A percentile compares a stretch with the other conserved stretches of the same genome.
phyloP scores from a whole-genome alignment of 92 coral and sea anemone genomes.

The Phenganax stokvisi region DNA sequence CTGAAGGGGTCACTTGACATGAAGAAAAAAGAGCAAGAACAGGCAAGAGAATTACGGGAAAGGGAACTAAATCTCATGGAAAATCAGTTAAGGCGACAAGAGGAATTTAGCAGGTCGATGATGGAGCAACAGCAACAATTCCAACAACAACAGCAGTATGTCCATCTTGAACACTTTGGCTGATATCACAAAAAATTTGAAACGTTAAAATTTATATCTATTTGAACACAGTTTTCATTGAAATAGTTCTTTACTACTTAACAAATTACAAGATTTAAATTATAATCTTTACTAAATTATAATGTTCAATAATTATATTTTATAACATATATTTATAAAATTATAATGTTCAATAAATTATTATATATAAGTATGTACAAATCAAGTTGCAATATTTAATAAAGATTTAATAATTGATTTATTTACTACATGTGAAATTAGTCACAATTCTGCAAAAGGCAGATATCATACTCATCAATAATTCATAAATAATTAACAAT shows the following conservation, averaged over 20 bases:
- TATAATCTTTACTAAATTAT: neutral
- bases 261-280: neutral
- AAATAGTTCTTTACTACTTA: neutral
- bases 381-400: neutral
- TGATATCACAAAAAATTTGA: constrained; percentile 1
- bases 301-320: constrained; percentile 8
- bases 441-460: too few species aligned
- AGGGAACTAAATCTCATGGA: constrained; percentile 10
- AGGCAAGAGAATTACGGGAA: constrained; percentile 1
- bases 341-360: neutral
- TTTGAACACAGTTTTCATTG: neutral
- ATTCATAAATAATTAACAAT: too few species aligned
- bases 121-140: too few species aligned
- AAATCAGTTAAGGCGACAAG: neutral
- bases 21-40: constrained; percentile 34
- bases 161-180: constrained; percentile 23
- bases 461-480: too few species aligned
- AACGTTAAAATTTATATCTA: neutral
- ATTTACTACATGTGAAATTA: too few species aligned
- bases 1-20: constrained; percentile 36
- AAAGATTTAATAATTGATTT: neutral
- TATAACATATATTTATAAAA: neutral
- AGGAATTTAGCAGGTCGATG: neutral
- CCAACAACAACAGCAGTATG: constrained; percentile 2
- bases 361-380: neutral